Base-by-base conservation (phyloP, 2,888 invertebrate genomes). In the Meteorus cinctellus region DNA sequence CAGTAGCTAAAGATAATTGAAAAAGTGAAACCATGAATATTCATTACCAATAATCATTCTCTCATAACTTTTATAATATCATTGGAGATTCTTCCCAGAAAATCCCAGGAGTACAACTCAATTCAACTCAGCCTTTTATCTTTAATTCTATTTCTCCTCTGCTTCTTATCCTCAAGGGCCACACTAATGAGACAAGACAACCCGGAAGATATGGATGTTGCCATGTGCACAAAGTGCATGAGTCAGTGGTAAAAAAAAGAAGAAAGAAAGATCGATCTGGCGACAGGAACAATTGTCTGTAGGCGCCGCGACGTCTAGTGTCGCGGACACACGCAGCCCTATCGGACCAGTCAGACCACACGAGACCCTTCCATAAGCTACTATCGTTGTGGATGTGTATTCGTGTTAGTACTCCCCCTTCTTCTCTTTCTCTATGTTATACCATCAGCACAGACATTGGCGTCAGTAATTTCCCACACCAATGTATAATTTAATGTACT, bases 1-100 rank as follows among this genome's bases (percentile, higher is more conserved):
- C 96, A 87, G 96, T 96, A 81, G 96, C 96, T 96, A 91, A 34
- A 62, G 19, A 71, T 71, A 45, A 29, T 70, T 45, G 69, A 72
- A 72, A 59, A 59, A 31, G 19, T 74, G 41, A 65, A 69, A 29
- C 16, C 3, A 29, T 29, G 8, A 31, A 12, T 62, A 65, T 34
- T 19, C n/a, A 41, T n/a, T 31, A 6, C n/a, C 10, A 1, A 65
- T 24, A 29, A 62, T 29, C 10, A 29, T 62, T 29, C 3, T 62
- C 1, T 29, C 10, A 34, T 6, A 19, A 12, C n/a, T 19, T 10
- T 60, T 14, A 24, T n/a, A n/a, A n/a, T 27, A 29, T 60, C 19
- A 27, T 19, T 27, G 34, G 5, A 31, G 34, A 45, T 27, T 8
- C 24, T 8, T 60, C 2, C 0, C 41, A 5, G 14, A 16, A 27